Conservation (phyloP, 2,888 invertebrate species). For the Drosophila testacea region DNA sequence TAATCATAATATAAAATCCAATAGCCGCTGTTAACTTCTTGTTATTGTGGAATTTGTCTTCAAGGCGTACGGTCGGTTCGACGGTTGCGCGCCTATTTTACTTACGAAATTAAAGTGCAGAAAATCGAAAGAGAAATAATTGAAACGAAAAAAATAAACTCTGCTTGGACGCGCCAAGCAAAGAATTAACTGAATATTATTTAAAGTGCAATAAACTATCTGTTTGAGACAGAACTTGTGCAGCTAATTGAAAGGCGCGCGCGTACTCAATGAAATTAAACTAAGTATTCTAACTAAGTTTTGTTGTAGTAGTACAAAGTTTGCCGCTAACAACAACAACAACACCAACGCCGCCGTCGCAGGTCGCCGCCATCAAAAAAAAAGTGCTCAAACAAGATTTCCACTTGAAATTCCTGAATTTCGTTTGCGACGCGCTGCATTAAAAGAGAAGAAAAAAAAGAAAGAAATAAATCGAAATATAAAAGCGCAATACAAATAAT, state of each 20-base stretch:
- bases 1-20: slow-evolving; percentile 14
- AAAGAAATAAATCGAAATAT: slow-evolving; percentile 54
- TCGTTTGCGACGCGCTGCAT: slow-evolving; percentile 61
- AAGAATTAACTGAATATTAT: background rate
- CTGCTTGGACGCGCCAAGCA: slow-evolving; percentile 26
- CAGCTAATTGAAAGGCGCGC: slow-evolving; percentile 36
- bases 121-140: slow-evolving; percentile 42
- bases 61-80: slow-evolving; percentile 35
- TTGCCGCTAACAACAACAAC: slow-evolving; percentile 39
- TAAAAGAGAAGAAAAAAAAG: slow-evolving; percentile 31
- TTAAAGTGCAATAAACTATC: slow-evolving; percentile 5
- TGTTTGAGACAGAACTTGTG: slow-evolving; percentile 24
- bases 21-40: slow-evolving; percentile 42
- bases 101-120: slow-evolving; percentile 43
- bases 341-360: slow-evolving; percentile 40
- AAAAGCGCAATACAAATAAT: slow-evolving; percentile 62
- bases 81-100: slow-evolving; percentile 25
- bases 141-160: slow-evolving; percentile 32
- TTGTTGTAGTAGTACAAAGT: slow-evolving; percentile 46
- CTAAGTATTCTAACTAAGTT: slow-evolving; percentile 47
- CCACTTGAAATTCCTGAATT: slow-evolving; percentile 82
- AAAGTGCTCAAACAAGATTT: slow-evolving; percentile 80
- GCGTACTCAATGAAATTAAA: slow-evolving; percentile 41
- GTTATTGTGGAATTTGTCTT: slow-evolving; percentile 54
- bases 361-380: slow-evolving; percentile 42